These are phyloP conservation scores for Pyrrhosoma nymphula DNA, from an alignment of 2,888 invertebrate species.

Conservation along the genomic window DNA sequence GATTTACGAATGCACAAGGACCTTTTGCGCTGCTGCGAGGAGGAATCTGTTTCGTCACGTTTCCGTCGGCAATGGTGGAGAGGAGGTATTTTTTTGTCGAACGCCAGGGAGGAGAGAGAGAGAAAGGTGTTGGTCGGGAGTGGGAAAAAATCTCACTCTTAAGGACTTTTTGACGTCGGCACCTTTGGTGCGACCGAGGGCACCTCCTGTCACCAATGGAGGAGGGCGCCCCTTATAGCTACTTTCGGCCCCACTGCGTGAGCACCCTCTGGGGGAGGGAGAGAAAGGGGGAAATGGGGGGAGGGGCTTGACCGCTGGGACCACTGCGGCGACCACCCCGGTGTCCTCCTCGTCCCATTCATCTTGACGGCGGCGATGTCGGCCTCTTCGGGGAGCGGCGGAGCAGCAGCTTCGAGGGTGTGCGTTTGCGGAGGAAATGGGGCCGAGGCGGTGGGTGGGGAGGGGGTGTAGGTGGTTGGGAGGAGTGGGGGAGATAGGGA, in stretches of 20 bases:
- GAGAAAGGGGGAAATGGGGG: neutral
- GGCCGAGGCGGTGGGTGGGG: neutral
- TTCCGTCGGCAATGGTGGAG: conserved; percentile 41
- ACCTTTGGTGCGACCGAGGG: conserved; percentile 30
- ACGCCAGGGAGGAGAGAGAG: neutral
- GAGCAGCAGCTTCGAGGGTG: neutral
- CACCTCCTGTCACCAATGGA: conserved; percentile 55
- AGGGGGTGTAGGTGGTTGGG: conserved; percentile 22
- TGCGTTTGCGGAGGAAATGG: too few relatives aligned
- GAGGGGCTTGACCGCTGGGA: neutral
- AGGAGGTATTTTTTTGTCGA: neutral
- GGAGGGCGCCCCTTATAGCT: conserved; percentile 34
- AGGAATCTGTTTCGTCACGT: conserved; percentile 47
- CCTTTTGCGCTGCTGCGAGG: neutral
- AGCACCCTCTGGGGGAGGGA: neutral
- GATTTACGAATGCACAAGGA: conserved; percentile 54
- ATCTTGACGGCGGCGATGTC: conserved; percentile 71
- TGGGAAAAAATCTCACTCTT: conserved; percentile 9
- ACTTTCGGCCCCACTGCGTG: neutral
- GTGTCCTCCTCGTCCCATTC: conserved; percentile 70
- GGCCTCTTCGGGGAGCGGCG: conserved; percentile 73
- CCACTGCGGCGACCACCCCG: conserved; percentile 30
- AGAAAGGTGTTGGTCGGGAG: conserved; percentile 6
- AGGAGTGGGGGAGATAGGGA: neutral
- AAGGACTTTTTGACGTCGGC: conserved; percentile 56